These are phyloP conservation scores for Holotrichia oblita DNA, from an alignment of 1,140 invertebrate genomes.

Conservation along the genomic window DNA sequence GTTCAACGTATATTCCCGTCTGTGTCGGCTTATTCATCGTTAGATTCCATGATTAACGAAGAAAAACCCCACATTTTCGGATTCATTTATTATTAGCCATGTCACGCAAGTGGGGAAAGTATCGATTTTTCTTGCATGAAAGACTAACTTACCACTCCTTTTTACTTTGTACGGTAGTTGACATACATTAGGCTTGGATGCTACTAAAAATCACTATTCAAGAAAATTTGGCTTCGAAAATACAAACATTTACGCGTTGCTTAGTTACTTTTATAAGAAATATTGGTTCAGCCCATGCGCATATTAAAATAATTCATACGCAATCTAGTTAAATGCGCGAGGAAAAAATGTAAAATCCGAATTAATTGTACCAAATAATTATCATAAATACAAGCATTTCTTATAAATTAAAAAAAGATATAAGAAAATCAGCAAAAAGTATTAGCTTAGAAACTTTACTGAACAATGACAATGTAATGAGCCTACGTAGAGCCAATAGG, in stretches of 20 bases:
- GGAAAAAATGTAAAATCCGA: too few species aligned
- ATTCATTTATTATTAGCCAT: constrained; percentile 45
- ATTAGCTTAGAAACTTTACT: too few species aligned
- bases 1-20: background rate
- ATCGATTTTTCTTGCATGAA: constrained; percentile 49
- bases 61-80: constrained; percentile 39
- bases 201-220: background rate
- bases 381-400: too few species aligned
- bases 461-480: too few species aligned
- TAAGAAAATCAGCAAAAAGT: too few species aligned
- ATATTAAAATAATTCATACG: too few species aligned
- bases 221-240: background rate
- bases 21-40: constrained; percentile 17
- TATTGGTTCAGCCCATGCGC: too few species aligned
- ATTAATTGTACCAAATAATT: too few species aligned
- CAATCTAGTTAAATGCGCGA: too few species aligned
- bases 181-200: constrained; percentile 27
- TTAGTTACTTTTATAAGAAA: background rate
- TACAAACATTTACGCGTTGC: background rate
- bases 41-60: constrained; percentile 38
- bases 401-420: too few species aligned
- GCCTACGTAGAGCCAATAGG: too few species aligned
- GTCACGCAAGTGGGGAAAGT: constrained; percentile 45
- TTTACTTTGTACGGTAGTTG: constrained; percentile 31
- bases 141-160: constrained; percentile 47